These are phyloP conservation scores for Alcedo quadribrachys DNA, from an alignment of 2,797 vertebrate genomes.

Conservation along the genomic window DNA sequence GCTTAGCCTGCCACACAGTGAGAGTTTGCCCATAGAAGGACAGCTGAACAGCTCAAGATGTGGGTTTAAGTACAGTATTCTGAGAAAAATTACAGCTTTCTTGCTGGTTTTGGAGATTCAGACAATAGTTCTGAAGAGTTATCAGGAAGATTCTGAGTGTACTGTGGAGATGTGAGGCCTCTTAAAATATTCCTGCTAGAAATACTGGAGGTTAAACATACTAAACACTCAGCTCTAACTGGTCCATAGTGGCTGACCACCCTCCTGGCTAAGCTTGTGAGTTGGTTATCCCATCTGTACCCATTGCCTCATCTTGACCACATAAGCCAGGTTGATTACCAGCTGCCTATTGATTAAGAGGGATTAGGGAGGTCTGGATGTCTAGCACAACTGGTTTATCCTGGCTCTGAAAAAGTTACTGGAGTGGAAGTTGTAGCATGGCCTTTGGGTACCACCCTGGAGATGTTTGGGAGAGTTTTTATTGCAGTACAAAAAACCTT, in stretches of 20 bases:
- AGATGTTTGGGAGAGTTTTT: not conserved
- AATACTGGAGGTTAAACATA: not conserved
- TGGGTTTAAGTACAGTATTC: not conserved
- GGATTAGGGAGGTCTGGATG: not conserved
- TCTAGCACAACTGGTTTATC: not conserved
- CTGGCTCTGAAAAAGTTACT: not conserved
- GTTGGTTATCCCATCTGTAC: not conserved
- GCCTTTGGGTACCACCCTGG: not conserved
- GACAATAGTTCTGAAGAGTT: not conserved
- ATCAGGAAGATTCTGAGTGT: not conserved
- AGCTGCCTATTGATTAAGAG: not conserved
- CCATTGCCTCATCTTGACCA: not conserved
- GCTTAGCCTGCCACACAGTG: not conserved
- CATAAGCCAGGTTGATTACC: not conserved
- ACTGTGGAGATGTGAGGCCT: not conserved
- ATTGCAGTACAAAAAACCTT: not conserved
- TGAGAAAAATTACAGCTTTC: not conserved
- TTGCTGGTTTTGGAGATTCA: not conserved
- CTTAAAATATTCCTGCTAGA: not conserved
- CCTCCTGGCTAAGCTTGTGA: not conserved
- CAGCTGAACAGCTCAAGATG: not conserved
- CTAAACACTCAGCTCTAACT: rapidly evolving
- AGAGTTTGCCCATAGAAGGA: not conserved
- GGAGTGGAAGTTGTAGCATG: not conserved
- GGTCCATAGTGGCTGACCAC: rapidly evolving